These are phyloP conservation scores for Coecobrya sp. DNA, from an alignment of 2,888 invertebrate genomes.

Conservation along the genomic window DNA sequence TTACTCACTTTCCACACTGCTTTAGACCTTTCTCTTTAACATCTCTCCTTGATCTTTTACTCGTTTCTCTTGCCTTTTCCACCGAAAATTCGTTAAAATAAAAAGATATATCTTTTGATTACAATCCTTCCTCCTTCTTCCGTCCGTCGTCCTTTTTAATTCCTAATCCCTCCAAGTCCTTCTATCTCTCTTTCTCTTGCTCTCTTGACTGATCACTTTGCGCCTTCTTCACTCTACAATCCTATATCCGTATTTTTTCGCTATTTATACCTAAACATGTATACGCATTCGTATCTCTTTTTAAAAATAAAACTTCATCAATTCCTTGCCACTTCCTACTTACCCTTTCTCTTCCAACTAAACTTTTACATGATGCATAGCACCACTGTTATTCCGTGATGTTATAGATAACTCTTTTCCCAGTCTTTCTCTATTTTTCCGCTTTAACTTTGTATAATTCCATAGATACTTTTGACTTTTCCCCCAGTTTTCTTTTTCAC, in stretches of 20 bases:
- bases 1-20: constrained; percentile 26
- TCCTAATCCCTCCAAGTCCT: constrained; percentile 86
- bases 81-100: constrained; percentile 87
- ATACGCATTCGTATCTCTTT: constrained; percentile 44
- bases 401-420: constrained; percentile 40
- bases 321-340: constrained; percentile 58
- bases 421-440: constrained; percentile 41
- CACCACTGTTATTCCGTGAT: neutral
- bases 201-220: constrained; percentile 69
- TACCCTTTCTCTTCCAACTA: constrained; percentile 28
- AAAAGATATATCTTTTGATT: constrained; percentile 87
- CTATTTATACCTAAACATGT: neutral
- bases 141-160: constrained; percentile 85
- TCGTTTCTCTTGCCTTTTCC: constrained; percentile 77
- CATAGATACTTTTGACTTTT: constrained; percentile 60
- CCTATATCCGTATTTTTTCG: constrained; percentile 17
- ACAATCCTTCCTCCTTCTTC: constrained; percentile 85
- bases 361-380: constrained; percentile 10
- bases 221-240: constrained; percentile 19
- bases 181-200: constrained; percentile 73
- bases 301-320: constrained; percentile 79
- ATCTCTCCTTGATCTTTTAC: constrained; percentile 81
- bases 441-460: constrained; percentile 49
- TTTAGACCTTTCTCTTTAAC: constrained; percentile 12
- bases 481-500: constrained; percentile 34